Evolutionary conservation across 2,113 vertebrate genomes (phyloP).

Genomic region (Grammomys dolichurus): DNA sequence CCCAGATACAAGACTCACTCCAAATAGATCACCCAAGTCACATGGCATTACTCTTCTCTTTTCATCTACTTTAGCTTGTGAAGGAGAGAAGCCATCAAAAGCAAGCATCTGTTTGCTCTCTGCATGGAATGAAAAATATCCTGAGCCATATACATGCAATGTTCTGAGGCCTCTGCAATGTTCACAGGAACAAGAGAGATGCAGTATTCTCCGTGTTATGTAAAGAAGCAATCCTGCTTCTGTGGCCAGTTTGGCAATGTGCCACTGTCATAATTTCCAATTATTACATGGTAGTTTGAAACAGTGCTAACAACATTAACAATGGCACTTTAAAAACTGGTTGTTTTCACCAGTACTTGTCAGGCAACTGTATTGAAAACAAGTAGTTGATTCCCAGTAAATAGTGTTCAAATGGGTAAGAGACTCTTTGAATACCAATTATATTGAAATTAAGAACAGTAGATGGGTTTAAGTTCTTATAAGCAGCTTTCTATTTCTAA

Average conservation of each 20-base stretch:
- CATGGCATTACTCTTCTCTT: constrained; percentile 20
- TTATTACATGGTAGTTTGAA: constrained; percentile 47
- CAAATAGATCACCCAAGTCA: constrained; percentile 3
- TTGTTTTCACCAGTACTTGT: not conserved
- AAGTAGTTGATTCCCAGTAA: constrained; percentile 33
- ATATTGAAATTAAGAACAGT: constrained; percentile 43
- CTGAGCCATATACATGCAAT: not conserved
- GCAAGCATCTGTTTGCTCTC: constrained; percentile 24
- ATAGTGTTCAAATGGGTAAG: constrained; percentile 38
- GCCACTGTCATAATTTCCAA: constrained; percentile 46
- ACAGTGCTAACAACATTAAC: constrained; percentile 24
- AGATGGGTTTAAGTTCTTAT: constrained; percentile 3
- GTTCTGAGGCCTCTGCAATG: constrained; percentile 44
- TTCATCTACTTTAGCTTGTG: constrained; percentile 31
- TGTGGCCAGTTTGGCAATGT: constrained; percentile 4
- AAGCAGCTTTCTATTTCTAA: constrained; percentile 31
- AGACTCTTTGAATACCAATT: constrained; percentile 22
- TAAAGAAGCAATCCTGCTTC: constrained; percentile 47
- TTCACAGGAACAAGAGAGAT: not conserved
- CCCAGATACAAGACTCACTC: not conserved
- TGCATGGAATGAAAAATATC: constrained; percentile 15
- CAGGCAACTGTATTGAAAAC: constrained; percentile 34
- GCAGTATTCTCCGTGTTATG: not conserved
- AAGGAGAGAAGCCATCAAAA: constrained; percentile 67
- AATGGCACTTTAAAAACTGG: not conserved